A percentile compares a stretch with the other conserved stretches of the same genome.
Conservation (phyloP, 2,113 vertebrate species). For the Geococcyx californianus region DNA sequence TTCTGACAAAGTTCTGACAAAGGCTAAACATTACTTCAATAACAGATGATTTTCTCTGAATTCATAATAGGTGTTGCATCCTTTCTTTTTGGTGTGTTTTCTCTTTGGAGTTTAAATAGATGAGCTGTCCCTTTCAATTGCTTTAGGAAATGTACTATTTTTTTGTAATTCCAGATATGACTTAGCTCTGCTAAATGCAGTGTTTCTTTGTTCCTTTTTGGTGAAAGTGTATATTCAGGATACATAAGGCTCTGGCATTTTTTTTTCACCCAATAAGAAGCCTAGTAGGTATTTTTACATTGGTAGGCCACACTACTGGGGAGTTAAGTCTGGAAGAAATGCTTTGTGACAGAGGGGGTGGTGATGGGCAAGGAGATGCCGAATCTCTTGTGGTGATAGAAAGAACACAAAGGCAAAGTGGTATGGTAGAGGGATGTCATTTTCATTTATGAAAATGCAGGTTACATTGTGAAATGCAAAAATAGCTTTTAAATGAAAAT, state of each 20-base stretch:
- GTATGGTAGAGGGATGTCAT: neutral
- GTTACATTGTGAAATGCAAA: neutral
- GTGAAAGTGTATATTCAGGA: neutral
- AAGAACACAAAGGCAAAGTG: neutral
- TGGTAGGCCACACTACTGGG: neutral
- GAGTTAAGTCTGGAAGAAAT: neutral
- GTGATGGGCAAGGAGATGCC: neutral
- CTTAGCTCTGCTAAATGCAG: neutral
- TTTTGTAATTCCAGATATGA: neutral
- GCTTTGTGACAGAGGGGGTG: neutral
- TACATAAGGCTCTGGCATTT: neutral
- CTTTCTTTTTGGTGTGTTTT: slow-evolving; percentile 17
- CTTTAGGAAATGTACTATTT: neutral
- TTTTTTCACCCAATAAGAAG: neutral
- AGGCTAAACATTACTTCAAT: neutral
- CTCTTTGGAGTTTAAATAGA: neutral
- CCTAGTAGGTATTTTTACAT: neutral
- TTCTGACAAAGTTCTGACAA: neutral
- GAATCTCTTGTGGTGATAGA: neutral
- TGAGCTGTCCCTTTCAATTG: neutral
- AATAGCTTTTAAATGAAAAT: neutral
- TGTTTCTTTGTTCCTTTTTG: neutral
- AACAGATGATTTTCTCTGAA: slow-evolving; percentile 19
- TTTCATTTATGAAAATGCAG: neutral
- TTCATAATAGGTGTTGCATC: neutral